Percentiles rank a stretch among this genome's conserved stretches.
phyloP scores from a whole-genome alignment of 2,888 invertebrate species.

The Hesperia comma region DNA sequence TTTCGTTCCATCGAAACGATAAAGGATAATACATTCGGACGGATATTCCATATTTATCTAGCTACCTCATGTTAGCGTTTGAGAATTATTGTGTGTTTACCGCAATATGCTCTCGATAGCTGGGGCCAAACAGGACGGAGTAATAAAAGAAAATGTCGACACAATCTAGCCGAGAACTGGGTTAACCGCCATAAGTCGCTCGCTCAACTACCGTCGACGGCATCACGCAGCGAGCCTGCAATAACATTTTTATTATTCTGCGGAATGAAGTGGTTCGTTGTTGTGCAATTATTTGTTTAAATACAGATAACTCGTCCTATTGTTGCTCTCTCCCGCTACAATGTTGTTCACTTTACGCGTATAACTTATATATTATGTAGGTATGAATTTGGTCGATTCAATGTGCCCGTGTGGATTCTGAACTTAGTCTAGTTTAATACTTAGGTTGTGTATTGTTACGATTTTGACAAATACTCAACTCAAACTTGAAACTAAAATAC shows the following conservation, averaged over 20 bases:
- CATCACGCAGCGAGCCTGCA: conserved; percentile 16
- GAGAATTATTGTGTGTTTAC: conserved; percentile 35
- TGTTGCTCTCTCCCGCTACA: too few relatives aligned
- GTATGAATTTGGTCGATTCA: too few relatives aligned
- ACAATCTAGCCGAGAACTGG: conserved; percentile 25
- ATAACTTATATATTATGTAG: too few relatives aligned
- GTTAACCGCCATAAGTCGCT: conserved; percentile 30
- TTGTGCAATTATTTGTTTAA: background rate
- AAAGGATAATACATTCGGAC: conserved; percentile 26
- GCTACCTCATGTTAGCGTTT: conserved; percentile 17
- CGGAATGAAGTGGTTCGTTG: conserved; percentile 4
- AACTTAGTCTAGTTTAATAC: too few relatives aligned
- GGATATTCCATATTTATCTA: conserved; percentile 29
- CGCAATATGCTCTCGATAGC: conserved; percentile 30
- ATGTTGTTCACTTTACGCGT: too few relatives aligned
- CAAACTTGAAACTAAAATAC: too few relatives aligned
- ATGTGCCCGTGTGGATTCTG: too few relatives aligned
- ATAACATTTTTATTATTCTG: conserved; percentile 25
- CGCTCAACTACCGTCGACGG: conserved; percentile 19
- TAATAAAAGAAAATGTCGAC: conserved; percentile 35
- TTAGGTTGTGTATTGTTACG: too few relatives aligned
- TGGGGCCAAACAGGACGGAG: conserved; percentile 19
- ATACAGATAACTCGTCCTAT: conserved; percentile 1
- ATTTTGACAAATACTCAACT: too few relatives aligned
- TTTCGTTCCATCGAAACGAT: conserved; percentile 28